These are phyloP conservation scores for Prietella phreatophila DNA, from an alignment of 2,113 vertebrate species.

Conservation along the genomic window DNA sequence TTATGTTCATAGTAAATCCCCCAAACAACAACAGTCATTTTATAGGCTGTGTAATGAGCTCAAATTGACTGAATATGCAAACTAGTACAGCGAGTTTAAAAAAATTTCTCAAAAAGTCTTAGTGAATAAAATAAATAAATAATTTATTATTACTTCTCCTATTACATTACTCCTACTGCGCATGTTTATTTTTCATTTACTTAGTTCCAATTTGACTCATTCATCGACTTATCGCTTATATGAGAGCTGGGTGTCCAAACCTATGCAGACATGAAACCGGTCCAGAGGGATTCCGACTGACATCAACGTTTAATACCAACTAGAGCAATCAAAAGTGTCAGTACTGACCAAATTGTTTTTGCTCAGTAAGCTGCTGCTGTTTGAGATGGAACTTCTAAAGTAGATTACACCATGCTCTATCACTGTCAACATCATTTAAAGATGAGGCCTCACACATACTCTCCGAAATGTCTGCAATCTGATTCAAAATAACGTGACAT, in stretches of 20 bases:
- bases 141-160: neutral
- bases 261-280: neutral
- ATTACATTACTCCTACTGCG: neutral
- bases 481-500: neutral
- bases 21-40: slow-evolving; percentile 2
- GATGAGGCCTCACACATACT: neutral
- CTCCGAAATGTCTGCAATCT: neutral
- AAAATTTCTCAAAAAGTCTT: neutral
- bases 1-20: neutral
- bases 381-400: neutral
- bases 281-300: neutral
- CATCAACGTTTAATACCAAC: neutral
- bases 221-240: neutral
- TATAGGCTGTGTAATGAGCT: neutral
- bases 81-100: neutral
- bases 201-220: neutral
- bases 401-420: neutral
- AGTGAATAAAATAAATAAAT: neutral
- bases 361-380: neutral
- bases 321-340: neutral
- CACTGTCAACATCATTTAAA: neutral
- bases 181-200: neutral
- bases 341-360: neutral
- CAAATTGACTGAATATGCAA: neutral
- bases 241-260: neutral